Evolutionary conservation across 2,113 vertebrate genomes (phyloP), one percentile per base, ranked within the genome.

Genomic region (Pandion haliaetus): DNA sequence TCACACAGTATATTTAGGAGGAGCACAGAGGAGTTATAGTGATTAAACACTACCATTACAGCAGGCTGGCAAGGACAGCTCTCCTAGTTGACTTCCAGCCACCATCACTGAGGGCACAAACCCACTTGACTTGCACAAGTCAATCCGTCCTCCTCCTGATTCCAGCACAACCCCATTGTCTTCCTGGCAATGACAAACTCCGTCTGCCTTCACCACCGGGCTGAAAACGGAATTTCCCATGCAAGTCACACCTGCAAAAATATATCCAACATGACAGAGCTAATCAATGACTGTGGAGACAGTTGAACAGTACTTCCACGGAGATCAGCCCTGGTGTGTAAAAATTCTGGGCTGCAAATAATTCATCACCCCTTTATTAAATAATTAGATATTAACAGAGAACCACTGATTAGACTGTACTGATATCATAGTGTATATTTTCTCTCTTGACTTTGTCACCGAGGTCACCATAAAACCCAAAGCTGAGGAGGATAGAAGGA

Each of bases 381-480:
- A 97, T 74, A 98, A 96, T 94, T 95, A 94, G 66, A 63, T 86
- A 95, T 93, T 92, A 96, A 76, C 87, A 94, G 93, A 82, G 85
- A 96, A 67, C 62, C 26, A 3, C 84, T 95, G 93, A 98, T 96
- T 87, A 97, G 89, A 71, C 59, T 59, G 73, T 36, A 36, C 71
- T 88, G 94, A 67, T 94, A 31, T 76, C 83, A n/a, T 19, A 66
- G 32, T 58, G 73, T 71, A 45, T 86, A 69, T 95, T 96, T 95
- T 90, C 92, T 84, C 95, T 93, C 97, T 87, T 93, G 80, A 88
- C 91, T 97, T 93, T 92, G 86, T 84, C 93, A 89, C 91, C 5
- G 40, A 97, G 97, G 97, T 97, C 97, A 97, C 79, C 81, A 92
- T 90, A 93, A 73, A 97, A 94, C 88, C 96, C 94, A 92, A 96